Conservation (phyloP, 2,888 invertebrate genomes). For the Sminthurinus aureus region DNA sequence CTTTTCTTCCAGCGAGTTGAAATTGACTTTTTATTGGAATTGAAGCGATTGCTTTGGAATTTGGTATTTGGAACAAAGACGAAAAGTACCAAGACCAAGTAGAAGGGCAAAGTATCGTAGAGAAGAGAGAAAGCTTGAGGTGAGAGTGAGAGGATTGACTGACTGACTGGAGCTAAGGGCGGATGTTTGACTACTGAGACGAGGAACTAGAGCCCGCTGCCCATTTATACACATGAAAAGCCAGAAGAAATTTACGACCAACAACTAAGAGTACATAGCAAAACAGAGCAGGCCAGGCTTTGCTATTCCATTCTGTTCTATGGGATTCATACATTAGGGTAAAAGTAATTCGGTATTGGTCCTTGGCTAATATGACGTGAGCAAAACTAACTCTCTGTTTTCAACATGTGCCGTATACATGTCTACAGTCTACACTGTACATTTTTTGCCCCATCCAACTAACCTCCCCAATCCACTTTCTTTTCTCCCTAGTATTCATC, state of each 20-base stretch:
- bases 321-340: neutral
- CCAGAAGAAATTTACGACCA: neutral
- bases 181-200: slow-evolving; percentile 7
- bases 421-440: too few species aligned
- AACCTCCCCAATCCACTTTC: neutral
- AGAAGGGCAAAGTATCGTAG: neutral
- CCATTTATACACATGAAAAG: neutral
- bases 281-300: too few species aligned
- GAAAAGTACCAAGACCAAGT: neutral
- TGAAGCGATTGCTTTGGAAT: neutral
- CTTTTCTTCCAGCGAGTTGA: neutral
- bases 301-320: too few species aligned
- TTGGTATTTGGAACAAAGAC: neutral
- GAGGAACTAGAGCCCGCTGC: neutral
- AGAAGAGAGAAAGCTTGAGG: neutral
- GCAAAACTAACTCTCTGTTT: slow-evolving; percentile 12
- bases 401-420: too few species aligned
- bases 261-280: neutral
- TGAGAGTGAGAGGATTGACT: neutral
- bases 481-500: neutral
- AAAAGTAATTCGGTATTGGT: slow-evolving; percentile 12
- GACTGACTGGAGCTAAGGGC: neutral
- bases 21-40: neutral
- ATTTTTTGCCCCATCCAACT: neutral
- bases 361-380: slow-evolving; percentile 30